Base-by-base conservation (phyloP, 2,797 vertebrate species). In the Brachyrhaphis roseni region DNA sequence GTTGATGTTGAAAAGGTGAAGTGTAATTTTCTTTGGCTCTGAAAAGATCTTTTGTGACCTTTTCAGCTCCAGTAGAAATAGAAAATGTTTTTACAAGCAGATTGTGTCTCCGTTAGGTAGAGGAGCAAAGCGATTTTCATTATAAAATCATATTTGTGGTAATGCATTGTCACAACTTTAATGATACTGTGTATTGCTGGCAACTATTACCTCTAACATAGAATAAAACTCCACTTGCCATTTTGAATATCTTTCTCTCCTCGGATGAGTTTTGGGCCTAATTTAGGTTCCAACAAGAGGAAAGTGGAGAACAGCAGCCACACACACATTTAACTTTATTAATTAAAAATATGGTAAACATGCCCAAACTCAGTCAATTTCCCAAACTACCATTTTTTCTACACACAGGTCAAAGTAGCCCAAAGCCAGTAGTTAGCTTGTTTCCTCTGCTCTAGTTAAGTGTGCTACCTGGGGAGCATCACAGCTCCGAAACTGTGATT, bases 401-500 rank as follows among this genome's bases (percentile, higher is more conserved):
- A 10, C 31, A 79, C 62, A 59, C 62, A 75, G 78, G 76, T 84
- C 80, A 88, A 73, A 18, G 36, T 72, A 82, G 86, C 87, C 80
- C 74, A 81, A 86, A 88, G 83, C 76, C 85, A 86, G 47, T 72
- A 82, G 87, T 83, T 86, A 86, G 75, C 81, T 77, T 86, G 80
- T 87, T 90, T 88, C 85, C 86, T 88, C 76, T 64, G 83, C 86
- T 88, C 80, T 87, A 87, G 92, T 91, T 90, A 90, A 64, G 85
- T 81, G 81, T 41, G 90, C 93, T 90, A 92, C 94, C 92, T 91
- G 86, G 91, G 84, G 92, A 90, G 85, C 77, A 46, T 81, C 82
- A 34, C 75, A 15, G 84, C 92, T 93, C 91, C 91, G 90, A 90
- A 93, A 90, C 86, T 86, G 91, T 92, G 94, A 94, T 94, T 93